phyloP scores from a whole-genome alignment of 2,888 invertebrate species.

The Ichneumoninae sp. region DNA sequence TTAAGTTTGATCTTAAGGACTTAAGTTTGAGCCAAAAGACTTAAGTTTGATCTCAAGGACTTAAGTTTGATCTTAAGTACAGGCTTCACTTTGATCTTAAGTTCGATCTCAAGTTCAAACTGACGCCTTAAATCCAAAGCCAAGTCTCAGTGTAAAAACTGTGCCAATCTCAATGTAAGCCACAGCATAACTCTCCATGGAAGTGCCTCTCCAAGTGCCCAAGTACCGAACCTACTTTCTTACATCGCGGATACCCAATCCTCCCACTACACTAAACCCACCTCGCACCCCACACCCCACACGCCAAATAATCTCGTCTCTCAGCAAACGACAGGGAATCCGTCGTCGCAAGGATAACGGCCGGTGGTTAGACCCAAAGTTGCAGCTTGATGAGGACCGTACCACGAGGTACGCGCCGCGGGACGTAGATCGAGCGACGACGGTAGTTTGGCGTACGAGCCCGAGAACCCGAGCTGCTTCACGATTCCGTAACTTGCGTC shows the following conservation, averaged over 20 bases:
- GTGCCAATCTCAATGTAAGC: too few species aligned
- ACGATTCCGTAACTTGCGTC: conserved; percentile 81
- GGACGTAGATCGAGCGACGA: conserved; percentile 24
- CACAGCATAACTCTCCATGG: too few species aligned
- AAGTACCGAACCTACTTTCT: background rate
- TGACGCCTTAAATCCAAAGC: too few species aligned
- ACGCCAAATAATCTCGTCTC: conserved; percentile 15
- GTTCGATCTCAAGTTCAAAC: too few species aligned
- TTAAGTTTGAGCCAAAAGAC: too few species aligned
- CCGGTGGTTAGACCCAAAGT: conserved; percentile 58
- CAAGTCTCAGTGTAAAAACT: too few species aligned
- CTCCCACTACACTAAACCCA: background rate
- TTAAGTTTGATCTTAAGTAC: too few species aligned
- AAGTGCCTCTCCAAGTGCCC: too few species aligned
- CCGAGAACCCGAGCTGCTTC: conserved; percentile 56
- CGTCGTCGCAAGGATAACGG: conserved; percentile 36
- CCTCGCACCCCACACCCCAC: background rate
- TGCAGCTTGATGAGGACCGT: conserved; percentile 61
- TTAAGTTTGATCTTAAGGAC: too few species aligned
- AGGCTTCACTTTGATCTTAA: too few species aligned
- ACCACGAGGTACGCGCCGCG: conserved; percentile 1
- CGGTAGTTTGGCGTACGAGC: conserved; percentile 56
- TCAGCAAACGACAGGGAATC: conserved; percentile 25
- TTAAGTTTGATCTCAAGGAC: too few species aligned
- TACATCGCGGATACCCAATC: background rate